Evolutionary conservation across 1,140 invertebrate genomes (phyloP), one percentile per base, ranked within the genome.

Genomic region (Microplitis demolitor): DNA sequence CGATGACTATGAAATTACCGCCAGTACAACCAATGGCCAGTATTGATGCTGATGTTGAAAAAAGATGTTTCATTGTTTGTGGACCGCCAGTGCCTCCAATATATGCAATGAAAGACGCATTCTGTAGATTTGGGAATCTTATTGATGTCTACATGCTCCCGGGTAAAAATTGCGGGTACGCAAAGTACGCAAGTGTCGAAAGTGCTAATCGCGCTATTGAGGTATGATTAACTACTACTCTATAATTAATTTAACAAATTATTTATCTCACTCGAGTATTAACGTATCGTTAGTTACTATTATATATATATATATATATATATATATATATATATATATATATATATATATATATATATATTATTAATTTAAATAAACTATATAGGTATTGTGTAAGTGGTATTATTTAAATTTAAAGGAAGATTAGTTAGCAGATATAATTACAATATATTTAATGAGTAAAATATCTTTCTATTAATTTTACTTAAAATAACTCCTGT

Each of bases 101-200:
- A 61, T 89, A 91, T 74, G 91, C 93, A n/a, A 89, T 98, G 82
- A 92, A 92, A 79, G 96, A 98, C 86, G 91, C 94, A 2, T 98
- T 98, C 83, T 94, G 93, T 78, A 91, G 96, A 78, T 98, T 97
- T 89, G 96, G 96, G n/a, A 92, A 95, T 82, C 88, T 98, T 1
- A 97, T 97, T 76, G 95, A 97, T 84, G 94, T 97, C 3, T 96
- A 95, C 79, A 91, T 97, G 83, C 87, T 97, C 72, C 92, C 92
- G 68, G 95, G 96, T 81, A 94, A 94, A 87, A 96, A 93, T 79
- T 97, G 95, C 87, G 96, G 96, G 0, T 98, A 97, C 86, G 96
- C 94, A 0, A 96, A 96, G 81, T 98, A 95, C 88, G 94, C 94
- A 3, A 91, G 88, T 37, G 89, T 90, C 54, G 91, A 92, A 39